phyloP scores from a whole-genome alignment of 2,113 vertebrate genomes.

The Triplophysa rosa region DNA sequence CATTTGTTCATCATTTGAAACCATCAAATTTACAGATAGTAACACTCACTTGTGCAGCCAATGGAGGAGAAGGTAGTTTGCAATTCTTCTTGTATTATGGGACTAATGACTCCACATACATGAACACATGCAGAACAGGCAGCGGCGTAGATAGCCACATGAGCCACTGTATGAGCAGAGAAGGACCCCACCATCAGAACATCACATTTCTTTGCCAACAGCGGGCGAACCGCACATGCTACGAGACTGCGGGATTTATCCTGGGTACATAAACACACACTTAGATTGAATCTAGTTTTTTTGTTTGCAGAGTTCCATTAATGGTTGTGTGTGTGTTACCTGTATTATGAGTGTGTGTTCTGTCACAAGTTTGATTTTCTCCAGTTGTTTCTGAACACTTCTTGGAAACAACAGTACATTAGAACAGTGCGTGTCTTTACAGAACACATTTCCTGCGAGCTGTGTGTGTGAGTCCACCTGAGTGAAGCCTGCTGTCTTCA shows the following conservation, averaged over 20 bases:
- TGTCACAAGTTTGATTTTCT: constrained; percentile 69
- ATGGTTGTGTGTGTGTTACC: constrained; percentile 68
- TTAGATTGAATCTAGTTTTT: neutral
- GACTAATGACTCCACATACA: constrained; percentile 77
- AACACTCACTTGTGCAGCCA: constrained; percentile 83
- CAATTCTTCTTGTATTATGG: constrained; percentile 71
- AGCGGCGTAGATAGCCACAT: constrained; percentile 73
- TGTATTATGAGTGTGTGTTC: constrained; percentile 79
- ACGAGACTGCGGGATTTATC: constrained; percentile 87
- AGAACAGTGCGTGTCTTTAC: constrained; percentile 81
- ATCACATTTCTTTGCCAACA: constrained; percentile 76
- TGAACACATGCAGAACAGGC: constrained; percentile 67
- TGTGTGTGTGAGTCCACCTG: constrained; percentile 71
- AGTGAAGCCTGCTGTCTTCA: constrained; percentile 72
- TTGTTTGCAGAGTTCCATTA: neutral
- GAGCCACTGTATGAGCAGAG: constrained; percentile 82
- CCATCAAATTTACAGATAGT: too few relatives aligned
- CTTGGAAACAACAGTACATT: constrained; percentile 84
- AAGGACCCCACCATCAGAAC: constrained; percentile 80
- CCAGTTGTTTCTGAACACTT: constrained; percentile 72
- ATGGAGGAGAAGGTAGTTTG: constrained; percentile 70
- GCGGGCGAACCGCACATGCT: constrained; percentile 75
- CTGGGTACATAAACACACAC: constrained; percentile 62
- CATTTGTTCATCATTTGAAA: too few relatives aligned
- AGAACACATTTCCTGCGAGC: constrained; percentile 70